These are phyloP conservation scores for Aphrocallistes beatrix DNA, from an alignment of 37 sponge, comb jelly and placozoan genomes.

Conservation along the genomic window DNA sequence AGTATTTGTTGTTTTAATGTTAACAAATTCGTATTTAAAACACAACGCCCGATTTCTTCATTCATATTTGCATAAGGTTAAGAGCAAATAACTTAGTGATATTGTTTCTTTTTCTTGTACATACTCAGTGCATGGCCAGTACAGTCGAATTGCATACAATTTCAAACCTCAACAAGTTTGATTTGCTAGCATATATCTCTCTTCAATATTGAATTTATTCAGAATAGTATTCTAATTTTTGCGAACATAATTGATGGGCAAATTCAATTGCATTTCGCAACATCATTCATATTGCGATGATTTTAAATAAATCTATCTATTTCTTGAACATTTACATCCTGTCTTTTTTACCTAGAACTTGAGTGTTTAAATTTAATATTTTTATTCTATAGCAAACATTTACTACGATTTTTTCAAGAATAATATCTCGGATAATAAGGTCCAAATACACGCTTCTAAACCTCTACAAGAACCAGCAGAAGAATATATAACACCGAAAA, in stretches of 20 bases:
- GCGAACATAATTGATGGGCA: not conserved
- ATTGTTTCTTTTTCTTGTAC: not conserved
- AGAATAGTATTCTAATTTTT: not conserved
- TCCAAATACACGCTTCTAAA: not conserved
- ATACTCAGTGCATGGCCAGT: not conserved
- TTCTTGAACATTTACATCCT: not conserved
- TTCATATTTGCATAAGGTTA: no score
- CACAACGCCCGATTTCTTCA: no score
- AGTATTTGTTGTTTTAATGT: no score
- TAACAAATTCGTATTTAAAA: no score
- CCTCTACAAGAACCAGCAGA: not conserved
- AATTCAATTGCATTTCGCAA: not conserved
- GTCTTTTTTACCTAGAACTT: not conserved
- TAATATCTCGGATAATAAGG: not conserved
- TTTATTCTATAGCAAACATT: not conserved
- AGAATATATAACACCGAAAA: not conserved
- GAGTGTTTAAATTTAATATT: not conserved
- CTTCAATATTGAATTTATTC: no score
- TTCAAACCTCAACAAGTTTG: not conserved
- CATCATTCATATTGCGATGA: not conserved
- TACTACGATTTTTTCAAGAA: not conserved
- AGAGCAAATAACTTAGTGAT: no score
- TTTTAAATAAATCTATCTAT: not conserved
- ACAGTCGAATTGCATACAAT: conserved; percentile 2
- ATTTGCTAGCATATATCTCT: not conserved